A percentile compares a stretch with the other conserved stretches of the same genome.
Evolutionary conservation across 2,113 vertebrate species (phyloP).

Genomic region (Petrocephalus zakoni): DNA sequence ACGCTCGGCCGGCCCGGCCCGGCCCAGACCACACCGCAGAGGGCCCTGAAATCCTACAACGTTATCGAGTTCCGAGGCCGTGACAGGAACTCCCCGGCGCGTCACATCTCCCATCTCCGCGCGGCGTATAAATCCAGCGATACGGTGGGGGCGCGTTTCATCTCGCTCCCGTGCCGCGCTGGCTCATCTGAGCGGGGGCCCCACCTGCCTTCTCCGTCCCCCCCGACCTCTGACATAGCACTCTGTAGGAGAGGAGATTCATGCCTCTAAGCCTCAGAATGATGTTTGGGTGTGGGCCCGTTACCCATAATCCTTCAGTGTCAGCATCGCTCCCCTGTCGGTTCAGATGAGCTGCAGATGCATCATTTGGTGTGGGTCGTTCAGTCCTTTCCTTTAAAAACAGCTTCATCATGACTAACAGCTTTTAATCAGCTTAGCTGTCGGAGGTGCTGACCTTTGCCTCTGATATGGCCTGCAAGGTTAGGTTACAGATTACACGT

Average conservation of each 20-base stretch:
- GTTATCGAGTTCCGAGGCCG: background rate
- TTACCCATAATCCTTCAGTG: background rate
- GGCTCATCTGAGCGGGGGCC: background rate
- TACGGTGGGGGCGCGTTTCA: background rate
- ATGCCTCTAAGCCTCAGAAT: background rate
- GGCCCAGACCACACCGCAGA: background rate
- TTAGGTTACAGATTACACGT: background rate
- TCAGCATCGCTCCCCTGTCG: background rate
- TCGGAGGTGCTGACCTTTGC: background rate
- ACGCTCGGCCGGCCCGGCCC: slow-evolving; percentile 18
- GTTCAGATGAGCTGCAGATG: background rate
- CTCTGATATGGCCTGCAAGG: background rate
- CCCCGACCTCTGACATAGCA: background rate
- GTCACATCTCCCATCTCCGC: background rate
- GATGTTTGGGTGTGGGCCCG: background rate
- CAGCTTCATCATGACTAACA: background rate
- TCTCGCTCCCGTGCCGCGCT: background rate
- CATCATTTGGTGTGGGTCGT: background rate
- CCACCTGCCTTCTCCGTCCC: background rate
- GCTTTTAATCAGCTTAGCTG: background rate
- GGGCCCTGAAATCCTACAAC: background rate
- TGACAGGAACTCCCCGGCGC: background rate
- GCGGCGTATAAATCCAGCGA: background rate
- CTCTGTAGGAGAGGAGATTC: background rate
- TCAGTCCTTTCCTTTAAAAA: background rate